Evolutionary conservation across 2,113 vertebrate genomes (phyloP).

Genomic region (Heterotis niloticus): DNA sequence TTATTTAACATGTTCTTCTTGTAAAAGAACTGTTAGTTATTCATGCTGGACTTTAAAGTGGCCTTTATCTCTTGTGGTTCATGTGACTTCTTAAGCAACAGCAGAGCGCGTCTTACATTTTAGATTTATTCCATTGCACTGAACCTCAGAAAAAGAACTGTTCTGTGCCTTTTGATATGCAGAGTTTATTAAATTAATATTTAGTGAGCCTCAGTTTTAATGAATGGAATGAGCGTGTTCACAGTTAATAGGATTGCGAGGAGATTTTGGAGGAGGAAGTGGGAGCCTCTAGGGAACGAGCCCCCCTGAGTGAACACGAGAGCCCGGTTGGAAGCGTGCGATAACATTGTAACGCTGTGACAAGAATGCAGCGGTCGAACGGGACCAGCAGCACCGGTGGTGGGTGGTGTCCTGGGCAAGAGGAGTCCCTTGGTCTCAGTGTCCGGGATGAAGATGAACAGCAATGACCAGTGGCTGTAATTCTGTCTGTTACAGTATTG

Average conservation of each 20-base stretch:
- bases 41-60: background rate
- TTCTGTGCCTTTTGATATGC: background rate
- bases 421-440: no score
- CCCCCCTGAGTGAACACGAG: background rate
- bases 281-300: background rate
- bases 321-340: background rate
- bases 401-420: background rate
- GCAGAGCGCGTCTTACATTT: background rate
- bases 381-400: background rate
- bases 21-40: background rate
- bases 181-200: background rate
- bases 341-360: background rate
- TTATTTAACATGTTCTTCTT: conserved; percentile 18
- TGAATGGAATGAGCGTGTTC: background rate
- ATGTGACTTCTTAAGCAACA: no score
- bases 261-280: background rate
- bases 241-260: background rate
- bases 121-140: background rate
- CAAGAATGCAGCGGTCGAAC: background rate
- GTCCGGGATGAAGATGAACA: no score
- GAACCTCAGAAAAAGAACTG: background rate
- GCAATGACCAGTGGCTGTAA: no score
- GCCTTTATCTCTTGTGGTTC: no score
- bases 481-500: no score
- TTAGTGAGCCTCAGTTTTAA: background rate